Conservation (phyloP, 2,797 vertebrate species). For the Gobio occitaniae region DNA sequence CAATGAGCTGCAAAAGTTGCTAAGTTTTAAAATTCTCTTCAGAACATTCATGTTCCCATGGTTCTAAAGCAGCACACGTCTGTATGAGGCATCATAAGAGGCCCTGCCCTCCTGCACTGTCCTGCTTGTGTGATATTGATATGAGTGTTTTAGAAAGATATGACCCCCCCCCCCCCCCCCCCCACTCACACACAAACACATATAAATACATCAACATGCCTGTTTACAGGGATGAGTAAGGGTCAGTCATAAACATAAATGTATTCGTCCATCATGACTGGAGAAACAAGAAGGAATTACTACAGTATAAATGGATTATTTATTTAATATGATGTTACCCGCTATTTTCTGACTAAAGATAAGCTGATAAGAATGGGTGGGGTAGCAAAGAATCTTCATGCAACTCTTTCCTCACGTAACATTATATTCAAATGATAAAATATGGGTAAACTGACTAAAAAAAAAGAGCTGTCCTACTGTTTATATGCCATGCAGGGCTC, state of each 20-base stretch:
- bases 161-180: not conserved
- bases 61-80: not conserved
- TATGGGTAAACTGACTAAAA: rapidly evolving
- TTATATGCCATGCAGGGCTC: not conserved
- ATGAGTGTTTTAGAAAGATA: slow-evolving; percentile 59
- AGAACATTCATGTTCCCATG: not conserved
- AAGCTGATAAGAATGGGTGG: slow-evolving; percentile 39
- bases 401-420: not conserved
- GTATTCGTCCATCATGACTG: not conserved
- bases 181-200: not conserved
- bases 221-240: not conserved
- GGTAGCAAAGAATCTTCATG: not conserved
- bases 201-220: not conserved
- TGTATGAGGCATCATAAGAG: slow-evolving; percentile 15
- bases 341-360: slow-evolving; percentile 18
- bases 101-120: slow-evolving; percentile 36
- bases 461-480: not conserved
- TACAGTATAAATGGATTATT: not conserved
- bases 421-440: not conserved
- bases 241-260: not conserved
- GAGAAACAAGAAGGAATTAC: not conserved
- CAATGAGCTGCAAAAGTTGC: not conserved
- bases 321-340: not conserved
- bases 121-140: slow-evolving; percentile 46
- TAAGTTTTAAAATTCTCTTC: not conserved